A percentile compares a stretch with the other conserved stretches of the same genome.
Conservation (phyloP, 1,140 invertebrate species). For the Polyergus mexicanus region DNA sequence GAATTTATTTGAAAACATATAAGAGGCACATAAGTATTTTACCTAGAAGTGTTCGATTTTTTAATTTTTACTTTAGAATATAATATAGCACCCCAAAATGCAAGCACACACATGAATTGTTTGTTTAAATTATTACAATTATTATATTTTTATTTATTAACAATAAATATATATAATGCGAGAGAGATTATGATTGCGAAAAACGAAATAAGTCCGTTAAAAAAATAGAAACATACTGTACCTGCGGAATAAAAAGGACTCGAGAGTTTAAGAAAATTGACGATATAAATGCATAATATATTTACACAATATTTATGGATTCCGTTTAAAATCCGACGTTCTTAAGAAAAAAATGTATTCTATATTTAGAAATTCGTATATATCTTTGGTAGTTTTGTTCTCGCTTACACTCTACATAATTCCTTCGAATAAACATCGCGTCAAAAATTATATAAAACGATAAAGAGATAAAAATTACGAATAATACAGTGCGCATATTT, state of each 20-base stretch:
- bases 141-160: conserved; percentile 63
- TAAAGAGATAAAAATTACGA: conserved; percentile 35
- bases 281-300: conserved; percentile 25
- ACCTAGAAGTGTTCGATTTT: conserved; percentile 20
- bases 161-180: conserved; percentile 55
- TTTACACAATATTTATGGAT: conserved; percentile 42
- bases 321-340: conserved; percentile 12
- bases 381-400: conserved; percentile 12
- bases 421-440: conserved; percentile 33
- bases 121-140: conserved; percentile 43
- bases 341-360: conserved; percentile 27
- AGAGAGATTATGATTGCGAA: conserved; percentile 57
- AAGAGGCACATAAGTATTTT: conserved; percentile 29
- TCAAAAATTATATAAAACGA: conserved; percentile 32
- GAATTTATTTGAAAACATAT: background rate
- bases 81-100: conserved; percentile 23
- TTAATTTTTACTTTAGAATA: conserved; percentile 36
- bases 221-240: conserved; percentile 65
- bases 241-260: conserved; percentile 62
- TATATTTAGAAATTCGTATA: conserved; percentile 39
- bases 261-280: conserved; percentile 8
- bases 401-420: conserved; percentile 34
- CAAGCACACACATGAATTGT: conserved; percentile 28
- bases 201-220: conserved; percentile 57
- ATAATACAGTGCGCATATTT: conserved; percentile 30